Base-by-base conservation (phyloP, 2,797 vertebrate genomes). In the Dendrocincla tyrannina region DNA sequence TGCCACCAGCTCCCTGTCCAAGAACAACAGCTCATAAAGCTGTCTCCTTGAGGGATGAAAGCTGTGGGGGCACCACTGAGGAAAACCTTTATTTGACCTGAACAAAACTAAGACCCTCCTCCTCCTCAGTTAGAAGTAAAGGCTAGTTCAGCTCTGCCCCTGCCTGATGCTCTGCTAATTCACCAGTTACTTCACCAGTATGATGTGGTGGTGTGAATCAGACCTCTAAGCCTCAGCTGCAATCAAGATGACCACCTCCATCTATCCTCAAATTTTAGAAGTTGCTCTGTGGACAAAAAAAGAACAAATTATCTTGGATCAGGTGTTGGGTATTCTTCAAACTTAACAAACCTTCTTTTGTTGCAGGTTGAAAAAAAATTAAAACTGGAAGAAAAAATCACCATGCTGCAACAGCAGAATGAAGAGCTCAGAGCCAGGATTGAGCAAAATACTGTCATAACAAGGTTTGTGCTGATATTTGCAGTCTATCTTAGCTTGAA, bases 371-470 rank as follows among this genome's bases (percentile, higher is more conserved):
- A 99, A 97, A 99, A 99, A 97, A 99, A 99, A 41, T 98, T 99
- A 69, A 97, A 99, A 89, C 96, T 99, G 97, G 99, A 99, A 96
- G 99, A 99, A 95, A 98, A 98, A 92, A 98, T 99, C 62, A 99
- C 99, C 44, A 98, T 99, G 72, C 98, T 99, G 59, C 99, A 99
- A 97, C 99, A 99, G 97, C 99, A 99, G 97, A 99, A 99, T 0
- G 99, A 99, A 97, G 99, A 99, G 92, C 98, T 99, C 91, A 98
- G 97, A 97, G 99, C 98, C 63, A 98, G 99, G 92, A 99, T 99
- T 73, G 98, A 99, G 96, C 98, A 99, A 95, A 99, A 99, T 91
- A 97, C 99, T 0, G 98, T 98, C 12, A 98, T 99, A 93, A 99
- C 99, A 86, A 99, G 99, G 99, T 99, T 91, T 91, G 98, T 96